Evolutionary conservation across 1,140 invertebrate genomes (phyloP).

Genomic region (Calephelis virginiensis): DNA sequence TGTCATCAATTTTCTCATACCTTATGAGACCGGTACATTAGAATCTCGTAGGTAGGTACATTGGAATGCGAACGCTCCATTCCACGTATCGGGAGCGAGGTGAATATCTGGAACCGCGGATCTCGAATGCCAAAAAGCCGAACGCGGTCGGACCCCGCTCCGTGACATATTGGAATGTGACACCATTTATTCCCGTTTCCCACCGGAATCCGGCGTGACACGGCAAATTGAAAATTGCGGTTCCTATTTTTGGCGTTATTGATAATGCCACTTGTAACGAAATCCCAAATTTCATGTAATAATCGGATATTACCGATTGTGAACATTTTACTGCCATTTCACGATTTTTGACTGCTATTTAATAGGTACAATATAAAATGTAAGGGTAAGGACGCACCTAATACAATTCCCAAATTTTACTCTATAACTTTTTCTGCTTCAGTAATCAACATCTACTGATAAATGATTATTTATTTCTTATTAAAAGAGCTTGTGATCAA

Average conservation of each 20-base stretch:
- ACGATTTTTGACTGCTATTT: not conserved
- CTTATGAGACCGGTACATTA: conserved; percentile 26
- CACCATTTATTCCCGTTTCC: conserved; percentile 77
- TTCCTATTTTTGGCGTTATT: conserved; percentile 73
- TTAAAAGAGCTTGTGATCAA: too few relatives aligned
- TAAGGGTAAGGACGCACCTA: too few relatives aligned
- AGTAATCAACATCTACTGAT: too few relatives aligned
- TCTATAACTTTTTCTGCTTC: too few relatives aligned
- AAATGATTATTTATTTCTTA: too few relatives aligned
- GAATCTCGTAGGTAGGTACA: conserved; percentile 59
- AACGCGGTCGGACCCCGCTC: conserved; percentile 58
- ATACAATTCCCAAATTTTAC: too few relatives aligned
- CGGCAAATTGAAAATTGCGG: conserved; percentile 76
- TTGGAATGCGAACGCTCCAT: conserved; percentile 48
- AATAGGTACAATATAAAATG: conserved; percentile 10
- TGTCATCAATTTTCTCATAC: too few relatives aligned
- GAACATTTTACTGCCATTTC: not conserved
- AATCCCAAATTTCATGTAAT: conserved; percentile 34
- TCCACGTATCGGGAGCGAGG: conserved; percentile 35
- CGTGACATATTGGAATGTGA: conserved; percentile 77
- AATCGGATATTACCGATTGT: conserved; percentile 24
- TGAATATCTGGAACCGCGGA: conserved; percentile 59
- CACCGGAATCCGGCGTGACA: conserved; percentile 77
- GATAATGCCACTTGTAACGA: conserved; percentile 70
- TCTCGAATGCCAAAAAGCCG: conserved; percentile 61